Percentiles rank a stretch among this genome's conserved stretches.
These are phyloP conservation scores for Cepphus grylle DNA, from an alignment of 2,113 vertebrate genomes.

Conservation along the genomic window DNA sequence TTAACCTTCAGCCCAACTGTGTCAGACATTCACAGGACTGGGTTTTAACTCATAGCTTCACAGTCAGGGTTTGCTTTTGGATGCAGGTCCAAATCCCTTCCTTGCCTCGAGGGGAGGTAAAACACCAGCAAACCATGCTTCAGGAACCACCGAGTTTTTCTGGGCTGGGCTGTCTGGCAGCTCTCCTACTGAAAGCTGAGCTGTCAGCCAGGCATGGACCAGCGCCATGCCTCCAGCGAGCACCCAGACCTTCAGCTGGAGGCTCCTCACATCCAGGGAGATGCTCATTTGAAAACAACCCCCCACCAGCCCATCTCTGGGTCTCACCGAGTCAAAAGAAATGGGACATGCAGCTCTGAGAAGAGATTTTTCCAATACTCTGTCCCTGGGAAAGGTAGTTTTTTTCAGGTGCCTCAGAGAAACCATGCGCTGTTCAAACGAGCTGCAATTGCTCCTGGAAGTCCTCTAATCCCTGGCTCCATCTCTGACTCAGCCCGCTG, in stretches of 20 bases:
- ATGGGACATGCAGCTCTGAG: background rate
- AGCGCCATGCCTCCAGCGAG: background rate
- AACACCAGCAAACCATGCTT: background rate
- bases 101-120: background rate
- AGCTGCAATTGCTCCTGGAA: background rate
- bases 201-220: background rate
- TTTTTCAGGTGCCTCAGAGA: background rate
- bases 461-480: background rate
- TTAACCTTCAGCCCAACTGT: background rate
- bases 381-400: background rate
- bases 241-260: background rate
- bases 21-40: background rate
- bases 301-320: background rate
- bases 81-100: background rate
- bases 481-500: background rate
- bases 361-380: background rate
- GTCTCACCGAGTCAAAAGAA: background rate
- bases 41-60: background rate
- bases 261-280: background rate
- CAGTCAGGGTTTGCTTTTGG: accelerated
- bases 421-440: background rate
- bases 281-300: background rate
- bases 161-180: background rate
- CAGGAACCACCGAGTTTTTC: background rate
- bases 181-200: background rate